Evolutionary conservation across 2,797 vertebrate genomes (phyloP).

Genomic region (Phoxinus dragarum): DNA sequence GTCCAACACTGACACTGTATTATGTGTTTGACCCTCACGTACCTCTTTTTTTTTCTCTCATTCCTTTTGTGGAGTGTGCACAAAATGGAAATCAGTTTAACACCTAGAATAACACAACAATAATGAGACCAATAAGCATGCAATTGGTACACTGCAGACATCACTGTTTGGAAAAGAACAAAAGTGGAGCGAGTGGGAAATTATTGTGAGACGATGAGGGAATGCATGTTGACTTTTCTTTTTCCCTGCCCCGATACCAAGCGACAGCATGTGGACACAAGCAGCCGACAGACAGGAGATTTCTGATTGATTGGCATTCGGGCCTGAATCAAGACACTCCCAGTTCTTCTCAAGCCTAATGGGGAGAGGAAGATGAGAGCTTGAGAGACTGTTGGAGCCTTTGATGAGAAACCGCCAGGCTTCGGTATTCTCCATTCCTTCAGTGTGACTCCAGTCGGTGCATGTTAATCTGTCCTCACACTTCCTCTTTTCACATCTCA

Average conservation of each 20-base stretch:
- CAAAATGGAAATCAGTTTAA: background rate
- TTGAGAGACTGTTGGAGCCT: conserved; percentile 34
- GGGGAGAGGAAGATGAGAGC: conserved; percentile 15
- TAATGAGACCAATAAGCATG: background rate
- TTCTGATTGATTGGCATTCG: conserved; percentile 35
- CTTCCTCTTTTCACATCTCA: conserved; percentile 59
- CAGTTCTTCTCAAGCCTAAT: conserved; percentile 9
- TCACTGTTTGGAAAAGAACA: background rate
- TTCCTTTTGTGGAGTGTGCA: background rate
- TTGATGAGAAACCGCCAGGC: conserved; percentile 51
- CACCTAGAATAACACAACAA: background rate
- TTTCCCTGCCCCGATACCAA: conserved; percentile 2
- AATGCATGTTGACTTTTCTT: background rate
- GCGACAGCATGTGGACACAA: conserved; percentile 31
- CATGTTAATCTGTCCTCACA: conserved; percentile 57
- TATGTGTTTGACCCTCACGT: background rate
- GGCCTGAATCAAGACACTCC: conserved; percentile 20
- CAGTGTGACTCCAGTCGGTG: conserved; percentile 42
- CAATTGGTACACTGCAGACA: background rate
- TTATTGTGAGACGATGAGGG: background rate
- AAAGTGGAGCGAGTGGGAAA: background rate
- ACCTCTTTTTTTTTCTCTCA: background rate
- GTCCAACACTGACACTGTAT: background rate
- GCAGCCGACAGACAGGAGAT: background rate
- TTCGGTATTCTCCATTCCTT: conserved; percentile 50